Evolutionary conservation across 2,797 vertebrate species (phyloP).

Genomic region (Labeo calbasu): DNA sequence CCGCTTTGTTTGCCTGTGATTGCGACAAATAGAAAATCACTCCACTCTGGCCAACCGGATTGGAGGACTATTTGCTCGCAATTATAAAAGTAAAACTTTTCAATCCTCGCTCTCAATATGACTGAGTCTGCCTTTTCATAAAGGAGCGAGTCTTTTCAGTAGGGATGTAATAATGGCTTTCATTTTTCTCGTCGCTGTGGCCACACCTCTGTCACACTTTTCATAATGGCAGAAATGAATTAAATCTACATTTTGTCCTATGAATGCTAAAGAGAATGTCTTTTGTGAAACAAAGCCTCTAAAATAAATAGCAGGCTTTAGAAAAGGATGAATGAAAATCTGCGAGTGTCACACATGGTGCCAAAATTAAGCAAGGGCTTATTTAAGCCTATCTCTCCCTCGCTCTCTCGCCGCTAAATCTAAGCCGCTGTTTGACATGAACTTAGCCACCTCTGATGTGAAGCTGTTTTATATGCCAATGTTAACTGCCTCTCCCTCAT

Average conservation of each 20-base stretch:
- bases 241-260: slow-evolving; percentile 55
- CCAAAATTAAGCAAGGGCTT: slow-evolving; percentile 59
- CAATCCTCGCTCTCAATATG: slow-evolving; percentile 32
- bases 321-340: slow-evolving; percentile 58
- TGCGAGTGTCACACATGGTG: slow-evolving; percentile 44
- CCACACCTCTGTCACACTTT: slow-evolving; percentile 53
- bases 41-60: slow-evolving; percentile 41
- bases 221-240: slow-evolving; percentile 58
- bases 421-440: slow-evolving; percentile 58
- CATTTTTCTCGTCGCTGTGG: slow-evolving; percentile 43
- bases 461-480: slow-evolving; percentile 57
- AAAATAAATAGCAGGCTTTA: slow-evolving; percentile 59
- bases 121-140: slow-evolving; percentile 42
- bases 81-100: slow-evolving; percentile 47
- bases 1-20: slow-evolving; percentile 31
- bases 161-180: slow-evolving; percentile 47
- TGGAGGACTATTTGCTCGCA: slow-evolving; percentile 39
- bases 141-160: slow-evolving; percentile 20
- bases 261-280: slow-evolving; percentile 48
- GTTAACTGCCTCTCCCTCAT: slow-evolving; percentile 60
- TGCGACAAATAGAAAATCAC: slow-evolving; percentile 51
- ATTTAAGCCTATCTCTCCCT: slow-evolving; percentile 51
- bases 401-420: slow-evolving; percentile 49
- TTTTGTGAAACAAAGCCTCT: slow-evolving; percentile 58
- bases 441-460: slow-evolving; percentile 58